phyloP scores from a whole-genome alignment of 2,797 vertebrate species.

The Arrhamphus sclerolepis region DNA sequence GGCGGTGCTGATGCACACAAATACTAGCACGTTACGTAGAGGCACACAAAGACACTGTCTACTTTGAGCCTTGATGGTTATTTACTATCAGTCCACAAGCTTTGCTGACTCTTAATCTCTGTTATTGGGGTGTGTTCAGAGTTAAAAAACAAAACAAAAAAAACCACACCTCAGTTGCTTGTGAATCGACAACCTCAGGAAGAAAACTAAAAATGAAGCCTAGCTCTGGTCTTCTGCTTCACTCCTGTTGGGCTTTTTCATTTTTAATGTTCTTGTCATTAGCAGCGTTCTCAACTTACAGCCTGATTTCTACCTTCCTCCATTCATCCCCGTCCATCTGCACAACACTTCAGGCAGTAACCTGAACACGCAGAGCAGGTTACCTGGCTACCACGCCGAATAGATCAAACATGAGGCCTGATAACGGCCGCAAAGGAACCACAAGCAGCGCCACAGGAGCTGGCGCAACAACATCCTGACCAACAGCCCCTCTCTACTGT shows the following conservation, averaged over 20 bases:
- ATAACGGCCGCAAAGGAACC: slow-evolving; percentile 12
- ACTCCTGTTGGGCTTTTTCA: slow-evolving; percentile 44
- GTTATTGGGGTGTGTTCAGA: slow-evolving; percentile 21
- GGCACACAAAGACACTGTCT: neutral
- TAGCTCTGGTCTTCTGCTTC: neutral
- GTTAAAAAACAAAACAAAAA: no score
- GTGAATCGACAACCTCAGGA: slow-evolving; percentile 21
- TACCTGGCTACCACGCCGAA: slow-evolving; percentile 59
- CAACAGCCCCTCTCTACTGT: no score
- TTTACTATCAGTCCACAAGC: slow-evolving; percentile 1
- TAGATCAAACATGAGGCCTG: slow-evolving; percentile 33
- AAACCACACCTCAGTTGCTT: slow-evolving; percentile 7
- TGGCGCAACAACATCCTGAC: neutral
- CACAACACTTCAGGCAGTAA: slow-evolving; percentile 50
- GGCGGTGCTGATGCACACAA: no score
- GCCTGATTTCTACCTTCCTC: slow-evolving; percentile 46
- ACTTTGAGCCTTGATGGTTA: neutral
- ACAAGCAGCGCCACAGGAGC: neutral
- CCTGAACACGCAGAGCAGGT: slow-evolving; percentile 54
- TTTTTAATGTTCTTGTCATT: slow-evolving; percentile 74
- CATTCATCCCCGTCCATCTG: slow-evolving; percentile 11
- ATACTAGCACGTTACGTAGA: neutral
- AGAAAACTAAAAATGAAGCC: slow-evolving; percentile 13
- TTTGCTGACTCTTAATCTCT: slow-evolving; percentile 17
- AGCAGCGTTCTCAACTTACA: slow-evolving; percentile 65